Conservation (phyloP, 2,888 invertebrate species). For the Eurytoma adleriae region DNA sequence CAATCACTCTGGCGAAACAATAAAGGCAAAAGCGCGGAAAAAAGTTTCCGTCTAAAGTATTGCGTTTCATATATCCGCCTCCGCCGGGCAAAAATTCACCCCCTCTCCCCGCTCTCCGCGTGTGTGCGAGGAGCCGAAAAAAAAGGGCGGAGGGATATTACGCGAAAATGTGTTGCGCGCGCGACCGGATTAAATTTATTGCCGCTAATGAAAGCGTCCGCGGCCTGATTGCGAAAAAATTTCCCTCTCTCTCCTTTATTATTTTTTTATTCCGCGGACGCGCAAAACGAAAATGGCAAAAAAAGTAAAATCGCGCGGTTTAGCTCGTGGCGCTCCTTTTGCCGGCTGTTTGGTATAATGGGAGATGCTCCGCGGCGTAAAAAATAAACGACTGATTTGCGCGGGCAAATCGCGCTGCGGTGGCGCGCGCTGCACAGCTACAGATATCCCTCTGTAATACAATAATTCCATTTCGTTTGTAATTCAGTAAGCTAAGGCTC, state of each 20-base stretch:
- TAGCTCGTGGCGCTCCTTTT: too few relatives aligned
- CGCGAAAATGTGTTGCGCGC: conserved; percentile 50
- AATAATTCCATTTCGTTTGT: conserved; percentile 70
- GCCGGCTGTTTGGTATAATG: too few relatives aligned
- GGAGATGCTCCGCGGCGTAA: too few relatives aligned
- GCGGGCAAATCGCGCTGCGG: background rate
- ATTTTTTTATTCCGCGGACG: conserved; percentile 8
- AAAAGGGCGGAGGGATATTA: conserved; percentile 32
- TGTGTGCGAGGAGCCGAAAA: too few relatives aligned
- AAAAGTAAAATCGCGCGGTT: too few relatives aligned
- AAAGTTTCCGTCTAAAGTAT: conserved; percentile 67
- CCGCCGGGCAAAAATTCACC: too few relatives aligned
- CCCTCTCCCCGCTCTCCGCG: too few relatives aligned
- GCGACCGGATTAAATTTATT: conserved; percentile 46
- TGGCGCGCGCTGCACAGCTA: conserved; percentile 2
- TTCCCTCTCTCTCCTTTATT: background rate
- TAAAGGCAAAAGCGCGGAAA: conserved; percentile 65
- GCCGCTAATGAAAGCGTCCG: conserved; percentile 48
- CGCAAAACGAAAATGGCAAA: background rate
- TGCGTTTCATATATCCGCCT: conserved; percentile 64
- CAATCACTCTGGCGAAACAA: conserved; percentile 68
- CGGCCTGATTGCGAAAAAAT: conserved; percentile 50
- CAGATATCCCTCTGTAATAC: conserved; percentile 62
- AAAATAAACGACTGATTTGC: background rate
- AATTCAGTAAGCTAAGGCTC: conserved; percentile 71